Base-by-base conservation (phyloP, 1,140 invertebrate species). In the Drosophila eugracilis region DNA sequence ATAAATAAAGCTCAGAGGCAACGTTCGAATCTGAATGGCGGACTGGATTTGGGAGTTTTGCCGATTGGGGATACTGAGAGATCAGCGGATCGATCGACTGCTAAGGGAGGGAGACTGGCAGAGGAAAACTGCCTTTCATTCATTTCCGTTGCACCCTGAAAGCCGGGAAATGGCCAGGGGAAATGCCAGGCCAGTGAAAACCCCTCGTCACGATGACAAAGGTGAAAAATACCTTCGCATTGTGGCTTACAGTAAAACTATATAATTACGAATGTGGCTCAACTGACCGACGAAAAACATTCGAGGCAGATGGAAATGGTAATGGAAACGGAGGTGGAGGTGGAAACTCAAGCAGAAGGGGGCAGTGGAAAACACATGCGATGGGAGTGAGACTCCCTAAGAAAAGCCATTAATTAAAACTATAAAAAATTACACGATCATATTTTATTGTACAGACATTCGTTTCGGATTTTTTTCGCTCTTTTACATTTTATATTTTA, bases 371-470 rank as follows among this genome's bases (percentile, higher is more conserved):
- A 37, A 60, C 52, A 67, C 59, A 44, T 26, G 28, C 49, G 32
- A 67, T 24, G 65, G n/a, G 15, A 17, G 28, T 17, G 26, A 24
- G 28, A 32, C 34, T 12, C 76, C 69, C 76, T 53, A 81, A 81
- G 60, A 81, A 86, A 86, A 71, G 60, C 83, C 84, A 88, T 89
- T 88, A 88, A 88, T 88, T 88, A 86, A 89, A 89, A 78, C 84
- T 88, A 88, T 88, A 86, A 83, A 86, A 86, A 83, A 83, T 88
- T 63, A 60, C 70, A 71, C 52, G 62, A 57, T 70, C 39, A 81
- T 60, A 76, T 69, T 69, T 69, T 69, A 69, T 69, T 69, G 65
- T 69, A 69, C 10, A 15, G 9, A 32, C 57, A 65, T 17, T 63
- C 54, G 55, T 57, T 36, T 44, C 58, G 72, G 50, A 83, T 84